Evolutionary conservation across 2,113 vertebrate species (phyloP).

Genomic region (Caloenas nicobarica): DNA sequence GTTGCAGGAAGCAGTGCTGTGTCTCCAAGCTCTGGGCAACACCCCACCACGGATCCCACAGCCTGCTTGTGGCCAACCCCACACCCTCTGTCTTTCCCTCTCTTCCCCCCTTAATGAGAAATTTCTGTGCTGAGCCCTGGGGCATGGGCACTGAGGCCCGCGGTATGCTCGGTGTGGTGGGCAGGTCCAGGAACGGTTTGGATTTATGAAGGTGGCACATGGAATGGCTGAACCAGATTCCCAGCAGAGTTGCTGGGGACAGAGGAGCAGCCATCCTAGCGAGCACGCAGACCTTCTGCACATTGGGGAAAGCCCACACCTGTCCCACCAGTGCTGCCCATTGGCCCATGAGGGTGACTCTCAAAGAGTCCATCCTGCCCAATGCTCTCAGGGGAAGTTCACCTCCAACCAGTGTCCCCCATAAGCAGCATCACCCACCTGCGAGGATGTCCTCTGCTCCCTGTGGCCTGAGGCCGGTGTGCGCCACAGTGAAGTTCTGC

Average conservation of each 20-base stretch:
- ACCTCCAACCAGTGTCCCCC: accelerated
- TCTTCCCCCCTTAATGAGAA: not conserved
- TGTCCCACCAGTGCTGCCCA: not conserved
- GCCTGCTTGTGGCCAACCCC: not conserved
- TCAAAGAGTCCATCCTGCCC: not conserved
- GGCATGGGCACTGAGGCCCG: not conserved
- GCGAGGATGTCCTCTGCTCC: conserved; percentile 83
- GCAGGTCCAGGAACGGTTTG: not conserved
- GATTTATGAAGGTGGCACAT: not conserved
- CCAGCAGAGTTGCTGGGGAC: not conserved
- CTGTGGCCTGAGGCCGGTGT: conserved; percentile 65
- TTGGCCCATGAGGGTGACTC: not conserved
- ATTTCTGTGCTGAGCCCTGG: not conserved
- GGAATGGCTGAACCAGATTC: not conserved
- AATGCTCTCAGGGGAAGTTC: accelerated
- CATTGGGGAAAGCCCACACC: not conserved
- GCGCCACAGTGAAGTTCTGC: conserved; percentile 79
- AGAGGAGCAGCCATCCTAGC: not conserved
- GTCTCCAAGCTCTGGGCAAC: not conserved
- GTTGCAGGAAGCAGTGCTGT: not conserved
- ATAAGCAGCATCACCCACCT: conserved; percentile 65
- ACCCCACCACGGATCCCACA: accelerated
- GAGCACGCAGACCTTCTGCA: no score
- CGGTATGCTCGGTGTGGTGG: accelerated
- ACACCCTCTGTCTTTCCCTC: not conserved